Evolutionary conservation across 2,113 vertebrate genomes (phyloP), one percentile per base, ranked within the genome.

Genomic region (Natator depressus): DNA sequence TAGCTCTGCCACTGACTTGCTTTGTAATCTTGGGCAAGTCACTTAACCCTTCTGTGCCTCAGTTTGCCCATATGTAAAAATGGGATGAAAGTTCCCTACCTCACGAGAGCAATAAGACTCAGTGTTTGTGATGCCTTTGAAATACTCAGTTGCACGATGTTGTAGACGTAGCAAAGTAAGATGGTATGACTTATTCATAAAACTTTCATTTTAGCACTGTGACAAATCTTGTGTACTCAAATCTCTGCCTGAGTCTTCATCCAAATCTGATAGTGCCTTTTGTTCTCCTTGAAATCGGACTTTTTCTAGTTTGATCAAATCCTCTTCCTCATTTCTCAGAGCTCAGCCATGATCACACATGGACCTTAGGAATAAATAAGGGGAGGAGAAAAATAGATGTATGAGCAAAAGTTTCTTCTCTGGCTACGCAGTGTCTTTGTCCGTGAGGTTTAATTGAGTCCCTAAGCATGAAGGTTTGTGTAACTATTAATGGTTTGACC

Each of bases 11-110:
- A n/a, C 53, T 88, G 29, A 72, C 27, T 42, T 93, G 29, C 25
- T 91, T 50, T 62, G 54, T 87, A 76, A 51, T 69, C 91, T 35
- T 89, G 62, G 79, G 24, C 51, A 19, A 80, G 47, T 91, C 57
- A 57, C 7, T 42, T 1, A 62, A 62, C 53, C 38, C 14, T 31
- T 89, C 87, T 89, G 5, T 38, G 24, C 25, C 20, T 94, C 78
- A 84, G 0, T 89, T 89, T 90, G 49, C 79, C 69, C 47, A 16
- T 24, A 1, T 12, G 4, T 27, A 78, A 8, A 14, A 47, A 27
- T 46, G 42, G 25, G 42, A 12, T 47, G 42, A 27, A 29, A 38
- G 24, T 25, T 80, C 20, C 57, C 19, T 88, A 6, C 82, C 90
- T 96, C 84, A n/a, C 49, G 57, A 75, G 20, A 62, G 53, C 65